Base-by-base conservation (phyloP, 2,797 vertebrate species). In the Phalanger gymnotis region DNA sequence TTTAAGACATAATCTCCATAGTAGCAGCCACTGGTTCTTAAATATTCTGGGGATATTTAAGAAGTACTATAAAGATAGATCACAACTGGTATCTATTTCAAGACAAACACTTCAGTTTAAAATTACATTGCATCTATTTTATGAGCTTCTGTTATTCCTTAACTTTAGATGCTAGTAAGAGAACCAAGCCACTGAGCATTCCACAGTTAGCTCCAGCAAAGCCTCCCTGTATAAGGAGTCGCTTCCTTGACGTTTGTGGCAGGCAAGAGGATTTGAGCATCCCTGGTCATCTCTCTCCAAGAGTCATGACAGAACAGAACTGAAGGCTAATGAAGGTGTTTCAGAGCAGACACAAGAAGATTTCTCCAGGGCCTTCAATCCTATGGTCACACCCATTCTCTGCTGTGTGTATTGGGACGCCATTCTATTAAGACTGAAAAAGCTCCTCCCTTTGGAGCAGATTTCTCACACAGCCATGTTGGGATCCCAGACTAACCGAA, bases 381-480 rank as follows among this genome's bases (percentile, higher is more conserved):
- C 90, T 96, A 90, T 54, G 93, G 81, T 91, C 53, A 56, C 52
- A n/a, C 52, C 73, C 34, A 73, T 73, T 96, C 89, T 73, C 95
- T 94, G 92, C 55, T 93, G 91, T 91, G 40, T 90, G 91, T 51
- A 40, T n/a, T 40, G 93, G 92, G 28, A 91, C 91, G 31, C 12
- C 16, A 7, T 53, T 55, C 2, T 81, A 94, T 93, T 92, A 90
- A 22, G 95, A 53, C 22, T 53, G 91, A 91, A 95, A 93, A 58
- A n/a, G 91, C 31, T 90, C 30, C 92, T 31, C 31, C 31, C 54
- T 90, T 54, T 53, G 54, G 27, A 93, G 54, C 16, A 92, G 61
- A 95, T 47, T 28, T 94, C 61, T 10, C 13, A 91, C n/a, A 51
- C 47, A 90, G 31, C 11, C 94, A 31, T 66, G 56, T 25, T 5